These are phyloP conservation scores for Paracentrotus lividus DNA, from an alignment of 53 echinoderm and acorn worm species.

Conservation along the genomic window DNA sequence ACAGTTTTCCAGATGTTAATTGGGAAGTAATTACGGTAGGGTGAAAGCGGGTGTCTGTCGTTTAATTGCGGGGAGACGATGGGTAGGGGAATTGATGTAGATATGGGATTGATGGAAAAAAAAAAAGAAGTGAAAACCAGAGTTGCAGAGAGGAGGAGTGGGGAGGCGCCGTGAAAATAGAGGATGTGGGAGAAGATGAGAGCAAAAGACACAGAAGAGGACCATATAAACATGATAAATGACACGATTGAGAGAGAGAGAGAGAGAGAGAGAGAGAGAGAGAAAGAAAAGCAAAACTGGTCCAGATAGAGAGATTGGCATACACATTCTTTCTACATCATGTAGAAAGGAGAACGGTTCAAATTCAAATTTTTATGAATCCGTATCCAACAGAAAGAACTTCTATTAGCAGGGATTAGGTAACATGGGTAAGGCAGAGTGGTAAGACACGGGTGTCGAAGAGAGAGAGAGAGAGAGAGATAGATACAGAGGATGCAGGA, in stretches of 20 bases:
- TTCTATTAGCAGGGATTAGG: too few relatives aligned
- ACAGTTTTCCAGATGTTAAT: conserved; percentile 55
- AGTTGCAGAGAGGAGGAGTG: not conserved
- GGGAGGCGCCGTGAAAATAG: not conserved
- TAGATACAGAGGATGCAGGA: not conserved
- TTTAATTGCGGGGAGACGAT: conserved; percentile 28
- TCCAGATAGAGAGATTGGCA: too few relatives aligned
- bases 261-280: not conserved
- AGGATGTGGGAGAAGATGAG: not conserved
- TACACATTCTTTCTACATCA: too few relatives aligned
- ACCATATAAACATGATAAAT: not conserved
- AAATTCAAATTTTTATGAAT: too few relatives aligned
- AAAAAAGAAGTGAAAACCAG: not conserved
- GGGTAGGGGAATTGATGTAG: not conserved
- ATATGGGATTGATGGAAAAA: not conserved
- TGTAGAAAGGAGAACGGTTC: too few relatives aligned
- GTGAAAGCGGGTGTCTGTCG: conserved; percentile 36
- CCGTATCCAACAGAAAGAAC: too few relatives aligned
- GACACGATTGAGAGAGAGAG: not conserved
- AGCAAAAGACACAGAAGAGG: not conserved
- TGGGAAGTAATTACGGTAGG: conserved; percentile 43
- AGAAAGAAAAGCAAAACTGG: too few relatives aligned
- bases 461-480: not conserved
- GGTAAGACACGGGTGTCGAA: too few relatives aligned
- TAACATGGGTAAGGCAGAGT: too few relatives aligned